Conservation (phyloP, 2,888 invertebrate genomes). For the Ligdia adustata region DNA sequence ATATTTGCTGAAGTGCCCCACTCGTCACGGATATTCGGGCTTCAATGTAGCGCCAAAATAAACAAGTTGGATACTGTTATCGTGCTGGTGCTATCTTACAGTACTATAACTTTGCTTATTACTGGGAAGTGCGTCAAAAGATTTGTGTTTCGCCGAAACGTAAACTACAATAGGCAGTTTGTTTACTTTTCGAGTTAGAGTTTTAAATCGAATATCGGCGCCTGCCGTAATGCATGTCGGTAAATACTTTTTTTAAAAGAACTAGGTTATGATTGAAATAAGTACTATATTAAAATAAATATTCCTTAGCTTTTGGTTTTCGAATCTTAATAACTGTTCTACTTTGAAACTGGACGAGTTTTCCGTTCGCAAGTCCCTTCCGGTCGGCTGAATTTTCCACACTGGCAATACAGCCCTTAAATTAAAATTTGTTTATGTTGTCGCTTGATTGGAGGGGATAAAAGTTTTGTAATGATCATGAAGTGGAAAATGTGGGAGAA, state of each 20-base stretch:
- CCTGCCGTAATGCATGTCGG: too few relatives aligned
- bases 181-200: too few relatives aligned
- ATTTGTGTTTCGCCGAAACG: too few relatives aligned
- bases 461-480: conserved; percentile 15
- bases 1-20: conserved; percentile 34
- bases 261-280: too few relatives aligned
- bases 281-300: too few relatives aligned
- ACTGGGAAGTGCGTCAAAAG: too few relatives aligned
- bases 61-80: conserved; percentile 53
- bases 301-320: too few relatives aligned
- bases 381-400: conserved; percentile 59
- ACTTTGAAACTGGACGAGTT: conserved; percentile 11
- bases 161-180: too few relatives aligned
- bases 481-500: conserved; percentile 13
- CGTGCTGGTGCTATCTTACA: neutral
- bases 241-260: too few relatives aligned
- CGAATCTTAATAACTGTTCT: neutral
- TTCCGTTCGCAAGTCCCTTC: conserved; percentile 60
- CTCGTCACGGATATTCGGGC: conserved; percentile 46
- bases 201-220: too few relatives aligned
- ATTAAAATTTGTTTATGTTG: conserved; percentile 66
- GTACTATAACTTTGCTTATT: too few relatives aligned
- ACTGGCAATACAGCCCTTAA: conserved; percentile 52
- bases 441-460: conserved; percentile 48
- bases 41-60: conserved; percentile 53